These are phyloP conservation scores for Psophia crepitans DNA, from an alignment of 2,113 vertebrate genomes.

Conservation along the genomic window DNA sequence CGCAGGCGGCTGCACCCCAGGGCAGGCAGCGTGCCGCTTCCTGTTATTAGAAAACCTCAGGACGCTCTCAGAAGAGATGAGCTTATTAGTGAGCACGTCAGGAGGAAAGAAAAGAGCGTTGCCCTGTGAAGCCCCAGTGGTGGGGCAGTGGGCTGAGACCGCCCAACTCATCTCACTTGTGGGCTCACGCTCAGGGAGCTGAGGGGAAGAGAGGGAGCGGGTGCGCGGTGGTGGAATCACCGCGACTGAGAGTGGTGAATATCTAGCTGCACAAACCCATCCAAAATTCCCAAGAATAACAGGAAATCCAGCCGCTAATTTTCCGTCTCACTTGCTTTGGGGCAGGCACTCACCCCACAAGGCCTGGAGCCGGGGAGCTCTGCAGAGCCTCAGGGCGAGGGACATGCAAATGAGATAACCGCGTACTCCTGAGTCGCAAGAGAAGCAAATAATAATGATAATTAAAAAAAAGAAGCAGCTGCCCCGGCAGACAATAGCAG, in stretches of 20 bases:
- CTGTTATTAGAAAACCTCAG: conserved; percentile 48
- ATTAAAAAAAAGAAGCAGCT: neutral
- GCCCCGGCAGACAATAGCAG: neutral
- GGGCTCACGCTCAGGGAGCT: neutral
- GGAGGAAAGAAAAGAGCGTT: neutral
- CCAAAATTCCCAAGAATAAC: neutral
- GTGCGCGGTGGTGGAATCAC: neutral
- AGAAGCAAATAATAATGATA: neutral
- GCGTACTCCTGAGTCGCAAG: fast-evolving
- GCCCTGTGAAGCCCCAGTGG: fast-evolving
- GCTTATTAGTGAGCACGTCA: neutral
- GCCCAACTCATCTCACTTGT: neutral
- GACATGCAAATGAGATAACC: neutral
- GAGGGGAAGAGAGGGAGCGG: neutral
- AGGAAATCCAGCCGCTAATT: neutral
- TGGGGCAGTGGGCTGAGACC: neutral
- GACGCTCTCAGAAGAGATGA: neutral
- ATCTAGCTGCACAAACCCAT: neutral
- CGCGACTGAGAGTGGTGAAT: fast-evolving
- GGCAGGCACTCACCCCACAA: neutral
- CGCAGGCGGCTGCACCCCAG: neutral
- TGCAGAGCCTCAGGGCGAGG: fast-evolving
- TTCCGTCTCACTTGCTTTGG: neutral
- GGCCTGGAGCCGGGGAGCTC: neutral
- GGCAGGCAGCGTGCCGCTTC: neutral